A percentile compares a stretch with the other conserved stretches of the same genome.
phyloP scores from a whole-genome alignment of 2,888 invertebrate genomes.

The Galeopsomyia nigrocyanea region DNA sequence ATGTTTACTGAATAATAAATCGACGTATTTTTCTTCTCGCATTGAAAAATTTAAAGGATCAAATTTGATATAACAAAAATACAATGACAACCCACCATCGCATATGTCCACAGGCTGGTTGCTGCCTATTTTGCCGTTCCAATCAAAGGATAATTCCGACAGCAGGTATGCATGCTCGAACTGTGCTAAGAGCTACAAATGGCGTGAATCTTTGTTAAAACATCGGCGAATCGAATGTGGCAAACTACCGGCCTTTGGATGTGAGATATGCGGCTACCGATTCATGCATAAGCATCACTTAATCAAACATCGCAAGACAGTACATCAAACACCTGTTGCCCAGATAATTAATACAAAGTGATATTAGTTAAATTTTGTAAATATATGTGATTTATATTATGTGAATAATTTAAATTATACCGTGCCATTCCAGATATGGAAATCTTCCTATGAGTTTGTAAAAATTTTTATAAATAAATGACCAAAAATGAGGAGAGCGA shows the following conservation, averaged over 20 bases:
- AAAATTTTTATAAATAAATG: no score
- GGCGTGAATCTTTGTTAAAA: slow-evolving; percentile 61
- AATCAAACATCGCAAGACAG: slow-evolving; percentile 54
- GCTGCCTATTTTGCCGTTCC: not conserved
- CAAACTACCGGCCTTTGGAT: slow-evolving; percentile 62
- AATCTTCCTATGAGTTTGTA: no score
- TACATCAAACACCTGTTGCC: slow-evolving; percentile 47
- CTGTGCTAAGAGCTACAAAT: slow-evolving; percentile 63
- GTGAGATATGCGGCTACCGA: slow-evolving; percentile 63
- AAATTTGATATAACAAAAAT: no score
- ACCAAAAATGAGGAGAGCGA: no score
- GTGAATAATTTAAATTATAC: no score
- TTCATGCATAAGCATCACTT: slow-evolving; percentile 72
- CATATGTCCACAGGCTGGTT: slow-evolving; percentile 37
- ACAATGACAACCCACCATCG: not conserved
- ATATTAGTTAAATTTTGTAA: slow-evolving; percentile 8
- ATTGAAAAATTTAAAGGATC: no score
- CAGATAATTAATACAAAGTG: no score
- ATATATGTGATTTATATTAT: slow-evolving; percentile 31
- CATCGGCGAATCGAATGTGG: slow-evolving; percentile 63
- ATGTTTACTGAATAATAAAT: no score
- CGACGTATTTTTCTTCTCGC: no score
- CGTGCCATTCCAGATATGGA: not conserved
- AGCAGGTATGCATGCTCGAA: slow-evolving; percentile 31
- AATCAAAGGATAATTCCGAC: not conserved